Conservation (phyloP, 2,113 vertebrate genomes). For the Coptodon rendalli region DNA sequence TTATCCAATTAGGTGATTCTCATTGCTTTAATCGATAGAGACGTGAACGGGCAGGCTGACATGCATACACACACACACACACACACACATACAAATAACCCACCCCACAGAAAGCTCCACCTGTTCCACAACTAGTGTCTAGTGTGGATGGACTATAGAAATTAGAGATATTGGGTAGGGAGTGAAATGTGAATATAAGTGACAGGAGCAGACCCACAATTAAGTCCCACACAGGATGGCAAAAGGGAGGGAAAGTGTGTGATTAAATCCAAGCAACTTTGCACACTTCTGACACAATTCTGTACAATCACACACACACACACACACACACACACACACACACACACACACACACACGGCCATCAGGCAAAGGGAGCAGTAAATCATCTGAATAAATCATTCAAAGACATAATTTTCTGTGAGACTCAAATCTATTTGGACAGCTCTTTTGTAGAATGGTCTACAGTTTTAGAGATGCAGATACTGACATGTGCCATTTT, state of each 20-base stretch:
- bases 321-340: not conserved
- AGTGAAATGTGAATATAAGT: conserved; percentile 50
- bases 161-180: not conserved
- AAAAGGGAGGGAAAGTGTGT: not conserved
- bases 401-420: not conserved
- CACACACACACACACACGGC: not conserved
- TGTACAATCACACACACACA: not conserved
- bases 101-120: not conserved
- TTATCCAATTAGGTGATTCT: conserved; percentile 59
- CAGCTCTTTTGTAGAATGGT: not conserved
- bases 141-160: conserved; percentile 10
- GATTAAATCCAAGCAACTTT: not conserved
- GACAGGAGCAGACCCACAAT: conserved; percentile 48
- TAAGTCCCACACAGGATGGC: not conserved
- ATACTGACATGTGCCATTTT: not conserved
- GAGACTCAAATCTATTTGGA: not conserved
- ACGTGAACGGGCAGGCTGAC: conserved; percentile 14
- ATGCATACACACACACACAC: not conserved
- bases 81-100: not conserved
- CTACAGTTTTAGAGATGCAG: not conserved
- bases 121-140: not conserved
- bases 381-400: conserved; percentile 5
- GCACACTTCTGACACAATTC: not conserved
- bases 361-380: not conserved
- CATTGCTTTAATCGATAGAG: conserved; percentile 52